Evolutionary conservation across 2,888 invertebrate genomes (phyloP).

Genomic region (Flexamia atlantica): DNA sequence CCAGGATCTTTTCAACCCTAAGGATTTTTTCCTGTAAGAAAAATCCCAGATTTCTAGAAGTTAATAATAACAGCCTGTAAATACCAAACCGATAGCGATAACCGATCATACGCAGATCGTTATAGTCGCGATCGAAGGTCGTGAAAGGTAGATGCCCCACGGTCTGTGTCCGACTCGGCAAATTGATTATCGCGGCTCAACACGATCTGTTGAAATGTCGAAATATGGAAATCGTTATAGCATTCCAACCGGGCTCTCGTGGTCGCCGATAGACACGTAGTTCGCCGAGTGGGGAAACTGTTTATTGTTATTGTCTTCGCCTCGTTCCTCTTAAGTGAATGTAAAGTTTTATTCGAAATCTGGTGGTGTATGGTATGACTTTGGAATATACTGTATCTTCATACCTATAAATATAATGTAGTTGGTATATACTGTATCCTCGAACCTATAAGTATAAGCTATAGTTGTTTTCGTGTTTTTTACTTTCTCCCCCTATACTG

Average conservation of each 20-base stretch:
- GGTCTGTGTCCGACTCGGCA: conserved; percentile 16
- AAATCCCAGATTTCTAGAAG: too few relatives aligned
- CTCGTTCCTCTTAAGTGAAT: too few relatives aligned
- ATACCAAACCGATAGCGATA: background rate
- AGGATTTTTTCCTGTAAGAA: too few relatives aligned
- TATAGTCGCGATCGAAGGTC: background rate
- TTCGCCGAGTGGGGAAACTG: conserved; percentile 8
- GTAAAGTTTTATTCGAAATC: too few relatives aligned
- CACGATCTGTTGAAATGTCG: conserved; percentile 43
- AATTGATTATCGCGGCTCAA: conserved; percentile 30
- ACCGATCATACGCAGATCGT: background rate
- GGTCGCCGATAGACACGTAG: conserved; percentile 17
- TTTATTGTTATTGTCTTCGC: conserved; percentile 14
- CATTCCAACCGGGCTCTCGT: conserved; percentile 6
- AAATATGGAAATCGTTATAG: conserved; percentile 43
- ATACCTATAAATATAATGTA: too few relatives aligned
- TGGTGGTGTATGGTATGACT: too few relatives aligned
- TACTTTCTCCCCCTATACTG: too few relatives aligned
- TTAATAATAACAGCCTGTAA: conserved; percentile 6
- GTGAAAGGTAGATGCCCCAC: conserved; percentile 35
- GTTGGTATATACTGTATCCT: too few relatives aligned
- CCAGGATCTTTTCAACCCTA: too few relatives aligned
- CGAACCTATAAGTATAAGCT: too few relatives aligned
- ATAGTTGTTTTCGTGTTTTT: too few relatives aligned
- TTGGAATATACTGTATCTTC: too few relatives aligned